Conservation (phyloP, 1,140 invertebrate genomes). For the Chionoecetes opilio region DNA sequence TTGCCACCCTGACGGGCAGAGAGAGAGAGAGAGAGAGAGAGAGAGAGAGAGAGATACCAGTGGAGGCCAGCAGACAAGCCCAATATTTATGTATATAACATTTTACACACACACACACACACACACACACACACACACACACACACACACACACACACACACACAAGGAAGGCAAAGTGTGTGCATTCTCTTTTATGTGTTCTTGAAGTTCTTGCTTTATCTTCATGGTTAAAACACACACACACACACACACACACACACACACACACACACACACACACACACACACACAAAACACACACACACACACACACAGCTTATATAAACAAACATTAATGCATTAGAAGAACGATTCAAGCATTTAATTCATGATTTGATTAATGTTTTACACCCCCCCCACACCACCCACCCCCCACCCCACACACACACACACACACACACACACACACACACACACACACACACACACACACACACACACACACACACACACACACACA, state of each 20-base stretch:
- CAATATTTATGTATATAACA: neutral
- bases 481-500: neutral
- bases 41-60: neutral
- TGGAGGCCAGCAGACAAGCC: neutral
- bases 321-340: neutral
- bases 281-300: neutral
- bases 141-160: neutral
- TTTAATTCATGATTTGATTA: neutral
- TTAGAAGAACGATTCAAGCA: neutral
- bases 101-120: neutral
- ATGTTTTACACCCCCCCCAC: neutral
- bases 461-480: neutral
- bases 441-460: constrained; percentile 18
- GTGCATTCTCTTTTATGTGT: no score
- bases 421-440: constrained; percentile 16
- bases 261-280: constrained; percentile 19
- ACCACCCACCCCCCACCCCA: no score
- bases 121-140: no score
- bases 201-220: no score
- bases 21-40: constrained; percentile 27
- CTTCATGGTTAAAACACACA: neutral
- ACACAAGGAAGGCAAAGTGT: neutral
- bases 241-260: constrained; percentile 27
- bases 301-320: neutral
- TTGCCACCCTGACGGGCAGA: neutral